phyloP scores from a whole-genome alignment of 2,888 invertebrate species.

The Drosophila sordidula region DNA sequence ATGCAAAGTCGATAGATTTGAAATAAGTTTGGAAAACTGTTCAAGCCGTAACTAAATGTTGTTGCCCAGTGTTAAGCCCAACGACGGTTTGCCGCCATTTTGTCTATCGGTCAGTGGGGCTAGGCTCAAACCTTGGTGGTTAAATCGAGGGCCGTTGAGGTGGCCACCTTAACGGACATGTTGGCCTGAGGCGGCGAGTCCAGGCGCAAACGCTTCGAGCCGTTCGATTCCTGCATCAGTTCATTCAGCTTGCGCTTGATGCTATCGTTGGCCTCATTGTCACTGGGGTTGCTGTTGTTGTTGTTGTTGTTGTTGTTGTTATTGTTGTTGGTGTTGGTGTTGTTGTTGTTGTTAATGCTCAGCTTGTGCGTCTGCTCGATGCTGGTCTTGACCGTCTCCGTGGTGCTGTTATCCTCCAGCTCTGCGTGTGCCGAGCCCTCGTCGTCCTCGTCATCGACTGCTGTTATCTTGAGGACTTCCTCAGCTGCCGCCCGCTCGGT shows the following conservation, averaged over 20 bases:
- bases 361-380: conserved; percentile 42
- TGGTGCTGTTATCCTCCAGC: conserved; percentile 39
- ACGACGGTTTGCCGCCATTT: conserved; percentile 23
- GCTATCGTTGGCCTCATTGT: conserved; percentile 48
- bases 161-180: conserved; percentile 56
- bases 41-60: not conserved
- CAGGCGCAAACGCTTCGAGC: conserved; percentile 64
- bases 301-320: conserved; percentile 52
- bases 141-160: conserved; percentile 85
- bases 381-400: conserved; percentile 52
- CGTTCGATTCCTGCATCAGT: conserved; percentile 54
- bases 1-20: too few species aligned
- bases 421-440: conserved; percentile 11
- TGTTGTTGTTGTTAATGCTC: conserved; percentile 40
- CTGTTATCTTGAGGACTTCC: not conserved
- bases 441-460: not conserved
- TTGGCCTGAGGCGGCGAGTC: conserved; percentile 37
- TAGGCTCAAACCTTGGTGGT: conserved; percentile 88
- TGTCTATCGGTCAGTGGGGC: conserved; percentile 8
- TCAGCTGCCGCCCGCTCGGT: conserved; percentile 5
- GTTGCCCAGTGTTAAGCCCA: conserved; percentile 45
- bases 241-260: conserved; percentile 63
- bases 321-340: conserved; percentile 35
- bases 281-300: conserved; percentile 59
- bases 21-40: not conserved